A percentile compares a stretch with the other conserved stretches of the same genome.
phyloP scores from a whole-genome alignment of 2,888 invertebrate genomes.

The Mythimna ferrago region DNA sequence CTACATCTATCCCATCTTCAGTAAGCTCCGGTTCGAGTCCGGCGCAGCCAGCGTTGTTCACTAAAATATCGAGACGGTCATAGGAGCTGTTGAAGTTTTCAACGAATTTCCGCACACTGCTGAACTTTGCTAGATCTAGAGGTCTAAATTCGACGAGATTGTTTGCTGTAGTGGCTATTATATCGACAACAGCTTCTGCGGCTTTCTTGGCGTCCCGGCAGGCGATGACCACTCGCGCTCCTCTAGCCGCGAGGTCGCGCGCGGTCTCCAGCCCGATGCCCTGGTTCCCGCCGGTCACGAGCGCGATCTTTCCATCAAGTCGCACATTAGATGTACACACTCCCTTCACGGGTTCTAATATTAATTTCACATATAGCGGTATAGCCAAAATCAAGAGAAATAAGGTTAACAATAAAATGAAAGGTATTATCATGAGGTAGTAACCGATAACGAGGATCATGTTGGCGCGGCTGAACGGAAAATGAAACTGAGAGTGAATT shows the following conservation, averaged over 20 bases:
- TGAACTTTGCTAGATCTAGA: slow-evolving; percentile 87
- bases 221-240: slow-evolving; percentile 94
- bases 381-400: no score
- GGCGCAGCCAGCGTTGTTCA: no score
- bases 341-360: slow-evolving; percentile 57
- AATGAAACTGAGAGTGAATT: no score
- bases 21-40: no score
- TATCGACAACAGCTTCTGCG: slow-evolving; percentile 92
- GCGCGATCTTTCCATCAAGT: slow-evolving; percentile 90
- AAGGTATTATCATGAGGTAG: no score
- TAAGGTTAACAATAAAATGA: no score
- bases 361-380: slow-evolving; percentile 31
- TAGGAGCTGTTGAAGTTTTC: no score
- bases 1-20: slow-evolving; percentile 90
- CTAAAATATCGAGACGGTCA: no score
- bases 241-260: slow-evolving; percentile 92
- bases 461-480: no score
- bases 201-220: slow-evolving; percentile 94
- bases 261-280: slow-evolving; percentile 92
- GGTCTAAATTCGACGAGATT: slow-evolving; percentile 91
- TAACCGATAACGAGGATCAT: no score
- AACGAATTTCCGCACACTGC: no score
- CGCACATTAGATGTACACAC: slow-evolving; percentile 76
- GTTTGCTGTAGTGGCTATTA: slow-evolving; percentile 93
- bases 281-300: slow-evolving; percentile 95